These are phyloP conservation scores for Poeciliopsis occidentalis DNA, from an alignment of 2,113 vertebrate genomes.

Conservation along the genomic window DNA sequence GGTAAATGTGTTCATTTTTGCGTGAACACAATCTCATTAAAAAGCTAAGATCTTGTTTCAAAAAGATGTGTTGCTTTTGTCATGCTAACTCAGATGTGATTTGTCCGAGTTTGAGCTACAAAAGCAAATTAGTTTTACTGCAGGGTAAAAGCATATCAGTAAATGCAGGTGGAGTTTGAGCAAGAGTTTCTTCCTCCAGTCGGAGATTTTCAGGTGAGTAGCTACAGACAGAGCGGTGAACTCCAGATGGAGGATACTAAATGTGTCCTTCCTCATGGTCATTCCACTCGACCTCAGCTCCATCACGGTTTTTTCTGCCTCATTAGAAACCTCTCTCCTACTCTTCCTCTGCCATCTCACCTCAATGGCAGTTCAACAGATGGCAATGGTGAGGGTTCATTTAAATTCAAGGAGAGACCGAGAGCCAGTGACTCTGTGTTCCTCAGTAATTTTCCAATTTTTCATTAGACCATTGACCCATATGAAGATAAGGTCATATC, in stretches of 20 bases:
- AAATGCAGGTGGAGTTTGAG: slow-evolving; percentile 15
- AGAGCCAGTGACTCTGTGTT: neutral
- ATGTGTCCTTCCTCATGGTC: slow-evolving; percentile 52
- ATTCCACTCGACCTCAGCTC: slow-evolving; percentile 46
- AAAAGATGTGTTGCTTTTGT: neutral
- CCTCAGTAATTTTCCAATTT: neutral
- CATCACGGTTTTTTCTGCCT: slow-evolving; percentile 58
- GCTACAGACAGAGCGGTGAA: slow-evolving; percentile 32
- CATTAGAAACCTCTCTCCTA: slow-evolving; percentile 47
- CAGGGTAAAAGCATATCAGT: slow-evolving; percentile 6
- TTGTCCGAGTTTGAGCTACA: neutral
- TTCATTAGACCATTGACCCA: slow-evolving; percentile 16
- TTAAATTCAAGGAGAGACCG: neutral
- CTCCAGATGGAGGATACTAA: slow-evolving; percentile 52
- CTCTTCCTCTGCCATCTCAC: slow-evolving; percentile 35
- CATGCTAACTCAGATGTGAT: neutral
- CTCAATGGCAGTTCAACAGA: slow-evolving; percentile 36
- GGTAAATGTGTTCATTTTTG: too few species aligned
- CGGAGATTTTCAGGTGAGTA: slow-evolving; percentile 42
- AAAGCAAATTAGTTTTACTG: neutral
- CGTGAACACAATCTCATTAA: too few species aligned
- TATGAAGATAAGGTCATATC: neutral
- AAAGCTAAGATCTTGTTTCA: too few species aligned
- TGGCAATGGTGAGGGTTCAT: slow-evolving; percentile 2
- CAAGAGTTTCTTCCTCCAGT: neutral